Conservation (phyloP, 2,113 vertebrate genomes). For the Trachemys scripta region DNA sequence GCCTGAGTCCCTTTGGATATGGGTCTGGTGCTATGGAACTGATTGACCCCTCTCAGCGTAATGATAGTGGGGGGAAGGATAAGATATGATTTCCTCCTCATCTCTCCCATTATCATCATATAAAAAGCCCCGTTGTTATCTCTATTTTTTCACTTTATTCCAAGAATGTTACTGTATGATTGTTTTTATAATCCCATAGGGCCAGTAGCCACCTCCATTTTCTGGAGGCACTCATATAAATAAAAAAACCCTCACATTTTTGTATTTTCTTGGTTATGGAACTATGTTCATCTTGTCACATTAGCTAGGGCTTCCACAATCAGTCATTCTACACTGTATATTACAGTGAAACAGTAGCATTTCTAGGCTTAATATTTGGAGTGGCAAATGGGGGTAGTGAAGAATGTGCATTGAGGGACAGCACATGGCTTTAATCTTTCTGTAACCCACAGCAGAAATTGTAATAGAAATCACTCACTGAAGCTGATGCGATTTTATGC, state of each 20-base stretch:
- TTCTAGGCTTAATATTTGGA: neutral
- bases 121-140: neutral
- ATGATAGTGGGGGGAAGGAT: neutral
- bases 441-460: neutral
- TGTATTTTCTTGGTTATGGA: neutral
- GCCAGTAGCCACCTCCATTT: neutral
- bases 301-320: neutral
- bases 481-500: neutral
- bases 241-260: neutral
- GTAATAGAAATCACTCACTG: neutral
- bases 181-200: neutral
- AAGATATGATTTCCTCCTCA: neutral
- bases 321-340: neutral
- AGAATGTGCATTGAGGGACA: neutral
- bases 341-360: neutral
- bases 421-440: conserved; percentile 5
- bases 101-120: neutral
- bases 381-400: neutral
- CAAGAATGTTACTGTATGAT: neutral
- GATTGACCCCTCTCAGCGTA: neutral
- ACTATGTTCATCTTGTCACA: neutral
- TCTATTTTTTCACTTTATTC: neutral
- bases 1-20: neutral
- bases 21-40: neutral
- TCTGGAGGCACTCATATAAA: neutral